Evolutionary conservation across 2,888 invertebrate species (phyloP).

Genomic region (Acleris holmiana): DNA sequence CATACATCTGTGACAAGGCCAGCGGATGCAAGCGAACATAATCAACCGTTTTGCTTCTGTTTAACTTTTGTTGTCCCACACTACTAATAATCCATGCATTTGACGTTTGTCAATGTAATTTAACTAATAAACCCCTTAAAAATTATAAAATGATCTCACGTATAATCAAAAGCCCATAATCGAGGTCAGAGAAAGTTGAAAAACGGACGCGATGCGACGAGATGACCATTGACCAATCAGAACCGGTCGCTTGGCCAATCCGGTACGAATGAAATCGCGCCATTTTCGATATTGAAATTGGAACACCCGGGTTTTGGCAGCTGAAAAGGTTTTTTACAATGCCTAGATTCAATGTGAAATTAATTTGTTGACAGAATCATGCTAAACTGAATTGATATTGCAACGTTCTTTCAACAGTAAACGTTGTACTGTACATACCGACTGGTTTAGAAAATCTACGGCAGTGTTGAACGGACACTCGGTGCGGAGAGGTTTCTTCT

Average conservation of each 20-base stretch:
- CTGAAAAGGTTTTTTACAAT: slow-evolving; percentile 32
- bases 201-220: slow-evolving; percentile 62
- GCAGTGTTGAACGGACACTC: slow-evolving; percentile 71
- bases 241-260: slow-evolving; percentile 60
- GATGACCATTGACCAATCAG: slow-evolving; percentile 67
- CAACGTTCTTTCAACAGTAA: slow-evolving; percentile 10
- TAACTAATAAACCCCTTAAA: neutral
- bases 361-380: slow-evolving; percentile 13
- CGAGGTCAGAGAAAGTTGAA: slow-evolving; percentile 81
- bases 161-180: slow-evolving; percentile 56
- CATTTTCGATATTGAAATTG: slow-evolving; percentile 43
- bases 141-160: slow-evolving; percentile 35
- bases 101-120: slow-evolving; percentile 4
- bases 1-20: slow-evolving; percentile 33
- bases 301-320: slow-evolving; percentile 38
- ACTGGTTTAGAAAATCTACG: slow-evolving; percentile 39
- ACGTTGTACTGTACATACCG: slow-evolving; percentile 2
- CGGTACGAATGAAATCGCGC: slow-evolving; percentile 41
- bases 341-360: slow-evolving; percentile 10
- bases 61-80: neutral
- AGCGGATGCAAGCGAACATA: slow-evolving; percentile 15
- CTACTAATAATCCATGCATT: neutral
- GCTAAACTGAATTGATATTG: slow-evolving; percentile 22
- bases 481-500: slow-evolving; percentile 58
- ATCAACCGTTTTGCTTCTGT: neutral